Conservation (phyloP, 1,140 invertebrate genomes). For the Neoseiulus cucumeris region DNA sequence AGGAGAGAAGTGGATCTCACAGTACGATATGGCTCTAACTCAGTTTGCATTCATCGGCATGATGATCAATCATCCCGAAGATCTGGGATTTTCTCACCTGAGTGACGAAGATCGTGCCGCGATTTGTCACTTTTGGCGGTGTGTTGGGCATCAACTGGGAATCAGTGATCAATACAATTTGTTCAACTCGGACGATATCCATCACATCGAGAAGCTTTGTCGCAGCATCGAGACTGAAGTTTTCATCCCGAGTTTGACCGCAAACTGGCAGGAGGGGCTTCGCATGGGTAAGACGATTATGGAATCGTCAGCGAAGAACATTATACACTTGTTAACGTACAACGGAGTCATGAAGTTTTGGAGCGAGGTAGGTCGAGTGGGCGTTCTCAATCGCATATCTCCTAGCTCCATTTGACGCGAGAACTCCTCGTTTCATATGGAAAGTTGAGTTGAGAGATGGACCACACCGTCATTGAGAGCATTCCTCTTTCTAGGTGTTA, state of each 20-base stretch:
- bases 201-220: background rate
- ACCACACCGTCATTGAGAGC: no score
- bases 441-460: no score
- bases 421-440: no score
- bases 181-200: background rate
- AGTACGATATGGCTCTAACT: background rate
- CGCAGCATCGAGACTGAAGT: background rate
- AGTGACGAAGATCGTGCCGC: background rate
- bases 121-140: background rate
- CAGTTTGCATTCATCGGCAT: background rate
- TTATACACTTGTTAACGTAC: background rate
- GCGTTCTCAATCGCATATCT: no score
- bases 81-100: background rate
- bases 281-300: background rate
- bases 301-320: background rate
- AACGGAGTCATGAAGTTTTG: background rate
- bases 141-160: background rate
- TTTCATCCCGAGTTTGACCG: background rate
- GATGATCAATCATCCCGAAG: constrained; percentile 1
- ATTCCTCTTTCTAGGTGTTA: background rate
- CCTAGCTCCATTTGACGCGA: no score
- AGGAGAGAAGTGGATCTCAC: constrained; percentile 5
- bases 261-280: background rate
- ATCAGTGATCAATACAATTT: constrained; percentile 2
- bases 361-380: background rate